Evolutionary conservation across 2,888 invertebrate genomes (phyloP), one percentile per base, ranked within the genome.

Genomic region (Campoplex nolae): DNA sequence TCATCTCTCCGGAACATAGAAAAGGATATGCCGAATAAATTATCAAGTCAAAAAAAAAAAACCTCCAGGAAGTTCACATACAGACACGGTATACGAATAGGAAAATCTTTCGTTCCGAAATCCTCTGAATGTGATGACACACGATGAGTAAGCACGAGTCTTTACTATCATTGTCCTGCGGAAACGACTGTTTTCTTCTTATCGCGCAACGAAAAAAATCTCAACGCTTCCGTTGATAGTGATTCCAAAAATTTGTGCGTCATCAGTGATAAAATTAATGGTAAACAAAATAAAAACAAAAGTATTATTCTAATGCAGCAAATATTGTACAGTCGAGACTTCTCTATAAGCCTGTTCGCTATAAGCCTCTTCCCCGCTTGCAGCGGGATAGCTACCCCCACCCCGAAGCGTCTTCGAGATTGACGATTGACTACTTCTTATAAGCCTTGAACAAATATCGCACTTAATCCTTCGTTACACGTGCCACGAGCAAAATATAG

Each of bases 161-260:
- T 38, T 58, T 48, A 77, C 84, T 86, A 86, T 86, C 86, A 84
- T 18, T 76, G 80, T 73, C 28, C 84, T 86, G 77, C 86, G 86
- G 86, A 86, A 86, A 73, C 81, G 71, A 45, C 70, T 56, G 56
- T 85, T 76, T 58, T 77, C 84, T 84, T 84, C 84, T 84, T 84
- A 86, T 84, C 86, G 45, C 48, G 8, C 38, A 71, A 74, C 84
- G 51, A 84, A 65, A 62, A 48, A 51, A 58, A 45, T 56, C 38
- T 42, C 62, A 73, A n/a, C 32, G 58, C 76, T 86, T 83, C 51
- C 51, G 80, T 83, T 77, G 73, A 56, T 74, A n/a, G 62, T 38
- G 45, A 67, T 11, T 16, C 9, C 6, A 75, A 23, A 32, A 75
- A 62, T 23, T 62, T 62, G 62, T 62, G 16, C 56, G 56, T 56